A percentile compares a stretch with the other conserved stretches of the same genome.
Conservation (phyloP, 2,113 vertebrate species). For the Cephalopholis sonnerati region DNA sequence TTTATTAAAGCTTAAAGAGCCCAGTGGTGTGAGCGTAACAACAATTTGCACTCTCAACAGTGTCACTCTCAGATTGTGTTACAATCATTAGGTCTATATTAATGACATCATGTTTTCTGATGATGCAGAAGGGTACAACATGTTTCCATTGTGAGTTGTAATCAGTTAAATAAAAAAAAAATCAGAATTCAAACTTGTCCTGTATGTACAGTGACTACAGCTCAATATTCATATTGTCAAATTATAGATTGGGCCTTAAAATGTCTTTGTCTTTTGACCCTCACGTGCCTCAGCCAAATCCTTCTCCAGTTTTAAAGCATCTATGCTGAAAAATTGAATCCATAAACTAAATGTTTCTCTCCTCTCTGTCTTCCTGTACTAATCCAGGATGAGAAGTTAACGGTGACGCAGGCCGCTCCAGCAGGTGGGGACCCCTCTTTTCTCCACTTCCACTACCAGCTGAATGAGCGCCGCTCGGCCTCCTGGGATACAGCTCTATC, state of each 20-base stretch:
- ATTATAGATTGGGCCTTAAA: neutral
- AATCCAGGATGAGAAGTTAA: constrained; percentile 92
- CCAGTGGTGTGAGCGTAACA: neutral
- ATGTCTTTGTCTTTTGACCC: neutral
- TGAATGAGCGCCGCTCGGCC: constrained; percentile 91
- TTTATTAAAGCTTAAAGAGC: neutral
- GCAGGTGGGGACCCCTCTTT: constrained; percentile 88
- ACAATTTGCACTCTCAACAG: neutral
- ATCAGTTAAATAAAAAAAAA: neutral
- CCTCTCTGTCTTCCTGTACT: neutral
- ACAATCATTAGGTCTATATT: too few species aligned
- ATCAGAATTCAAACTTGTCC: neutral
- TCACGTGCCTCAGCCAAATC: neutral
- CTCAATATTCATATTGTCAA: neutral
- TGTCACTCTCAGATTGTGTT: neutral
- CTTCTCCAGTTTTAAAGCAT: neutral
- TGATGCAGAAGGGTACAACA: neutral
- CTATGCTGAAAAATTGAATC: too few species aligned
- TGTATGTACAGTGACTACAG: neutral
- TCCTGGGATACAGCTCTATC: constrained; percentile 94
- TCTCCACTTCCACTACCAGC: constrained; percentile 94
- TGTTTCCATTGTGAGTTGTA: too few species aligned
- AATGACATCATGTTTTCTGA: neutral
- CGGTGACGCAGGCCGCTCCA: constrained; percentile 91
- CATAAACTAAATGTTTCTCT: neutral